Conservation (phyloP, 2,113 vertebrate species). For the Grallaria varia region DNA sequence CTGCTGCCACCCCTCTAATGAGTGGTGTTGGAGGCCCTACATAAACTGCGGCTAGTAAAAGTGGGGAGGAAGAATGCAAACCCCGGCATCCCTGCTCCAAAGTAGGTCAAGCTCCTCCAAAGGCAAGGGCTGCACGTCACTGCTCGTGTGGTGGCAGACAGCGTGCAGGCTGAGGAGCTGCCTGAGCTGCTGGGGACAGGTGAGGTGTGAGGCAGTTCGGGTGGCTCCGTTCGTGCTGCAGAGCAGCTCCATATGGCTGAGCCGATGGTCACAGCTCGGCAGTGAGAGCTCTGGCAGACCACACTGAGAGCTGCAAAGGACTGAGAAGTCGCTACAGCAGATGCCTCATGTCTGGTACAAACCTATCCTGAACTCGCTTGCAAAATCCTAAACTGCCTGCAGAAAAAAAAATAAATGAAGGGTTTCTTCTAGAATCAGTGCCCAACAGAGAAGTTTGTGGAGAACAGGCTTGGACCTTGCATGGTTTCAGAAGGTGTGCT, state of each 20-base stretch:
- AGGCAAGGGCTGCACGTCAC: accelerated
- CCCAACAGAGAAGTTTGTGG: background rate
- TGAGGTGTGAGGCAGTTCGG: accelerated
- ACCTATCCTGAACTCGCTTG: background rate
- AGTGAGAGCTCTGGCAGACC: background rate
- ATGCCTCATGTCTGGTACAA: background rate
- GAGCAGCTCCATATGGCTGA: background rate
- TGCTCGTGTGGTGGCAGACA: background rate
- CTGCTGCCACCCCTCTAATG: slow-evolving; percentile 36
- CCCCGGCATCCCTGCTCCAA: background rate
- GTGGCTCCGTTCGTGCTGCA: accelerated
- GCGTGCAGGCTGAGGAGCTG: background rate
- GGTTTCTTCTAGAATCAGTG: background rate
- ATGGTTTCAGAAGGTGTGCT: background rate
- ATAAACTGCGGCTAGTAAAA: background rate
- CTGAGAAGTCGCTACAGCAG: background rate
- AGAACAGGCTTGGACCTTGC: background rate
- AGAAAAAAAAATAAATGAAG: background rate
- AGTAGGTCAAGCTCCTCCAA: slow-evolving; percentile 9
- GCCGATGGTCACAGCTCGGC: background rate
- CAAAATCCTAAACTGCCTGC: background rate
- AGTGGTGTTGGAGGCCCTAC: slow-evolving; percentile 10
- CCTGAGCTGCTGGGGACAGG: background rate
- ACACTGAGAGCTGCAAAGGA: background rate
- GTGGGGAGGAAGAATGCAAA: background rate